Evolutionary conservation across 1,140 invertebrate species (phyloP), one percentile per base, ranked within the genome.

Genomic region (Papilio polytes): DNA sequence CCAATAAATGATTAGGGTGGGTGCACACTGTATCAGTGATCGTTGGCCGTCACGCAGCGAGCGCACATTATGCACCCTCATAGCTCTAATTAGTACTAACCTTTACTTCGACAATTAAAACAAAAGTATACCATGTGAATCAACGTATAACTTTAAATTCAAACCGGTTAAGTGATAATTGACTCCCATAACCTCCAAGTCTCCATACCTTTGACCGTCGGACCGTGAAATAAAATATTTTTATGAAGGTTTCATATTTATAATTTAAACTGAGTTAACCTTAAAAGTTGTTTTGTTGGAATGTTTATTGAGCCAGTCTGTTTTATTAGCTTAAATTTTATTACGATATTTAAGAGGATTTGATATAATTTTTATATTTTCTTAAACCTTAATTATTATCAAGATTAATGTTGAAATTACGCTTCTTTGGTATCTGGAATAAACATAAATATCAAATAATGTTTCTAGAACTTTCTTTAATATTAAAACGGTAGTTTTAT

Each of bases 1-100:
- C 82, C 87, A 87, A 85, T 84, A 85, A 89, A 81, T 85, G 82
- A 44, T 46, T 44, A 76, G 73, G 63, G 56, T 80, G 77, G 78
- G 41, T 80, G 63, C 80, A 72, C 77, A 76, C 48, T 76, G 36
- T 48, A 83, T 78, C 77, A 80, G 66, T 74, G 78, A 74, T 73
- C 78, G 41, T 66, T 73, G 53, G 51, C 56, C 81, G 86, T 87
- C 85, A 86, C 85, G 83, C 79, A 70, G 74, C 78, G 31, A 72
- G 84, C 81, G 72, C 83, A 85, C 82, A 89, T 87, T 86, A 89
- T 89, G 88, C 88, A 89, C 88, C 88, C 88, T 86, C 78, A 77
- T 79, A 80, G 51, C 82, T 80, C 83, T 88, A 89, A 89, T 89
- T 87, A 85, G 81, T 74, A 56, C 66, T 87, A 87, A 86, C 85